Evolutionary conservation across 35 echinoderm and acorn worm genomes (phyloP).

Genomic region (Apostichopus japonicus): DNA sequence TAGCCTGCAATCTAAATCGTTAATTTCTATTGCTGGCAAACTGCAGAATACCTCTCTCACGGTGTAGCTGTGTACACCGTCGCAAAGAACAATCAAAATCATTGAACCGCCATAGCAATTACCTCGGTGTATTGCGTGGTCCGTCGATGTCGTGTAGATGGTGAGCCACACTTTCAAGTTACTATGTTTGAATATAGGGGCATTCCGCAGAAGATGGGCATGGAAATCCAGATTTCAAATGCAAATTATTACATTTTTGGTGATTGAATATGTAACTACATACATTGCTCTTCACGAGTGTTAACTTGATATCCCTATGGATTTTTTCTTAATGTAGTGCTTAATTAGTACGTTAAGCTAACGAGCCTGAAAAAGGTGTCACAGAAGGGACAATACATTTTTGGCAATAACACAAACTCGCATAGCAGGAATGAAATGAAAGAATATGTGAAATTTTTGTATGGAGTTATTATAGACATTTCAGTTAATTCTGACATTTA

Average conservation of each 20-base stretch:
- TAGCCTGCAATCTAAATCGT: no score
- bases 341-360: not conserved
- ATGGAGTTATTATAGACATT: no score
- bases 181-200: not conserved
- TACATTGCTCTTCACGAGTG: not conserved
- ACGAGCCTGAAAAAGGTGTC: slow-evolving; percentile 17
- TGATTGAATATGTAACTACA: not conserved
- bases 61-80: no score
- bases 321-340: not conserved
- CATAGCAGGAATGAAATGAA: not conserved
- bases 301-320: not conserved
- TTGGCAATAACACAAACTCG: not conserved
- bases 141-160: no score
- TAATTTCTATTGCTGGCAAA: no score
- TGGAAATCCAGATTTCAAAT: slow-evolving; percentile 4
- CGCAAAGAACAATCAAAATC: no score
- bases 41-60: no score
- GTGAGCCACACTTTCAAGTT: no score
- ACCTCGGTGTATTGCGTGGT: no score
- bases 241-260: not conserved
- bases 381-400: slow-evolving; percentile 13
- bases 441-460: not conserved
- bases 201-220: slow-evolving; percentile 1
- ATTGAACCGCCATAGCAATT: no score
- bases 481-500: not conserved